phyloP scores from a whole-genome alignment of 1,140 invertebrate species.

The Drosophila ananassae region DNA sequence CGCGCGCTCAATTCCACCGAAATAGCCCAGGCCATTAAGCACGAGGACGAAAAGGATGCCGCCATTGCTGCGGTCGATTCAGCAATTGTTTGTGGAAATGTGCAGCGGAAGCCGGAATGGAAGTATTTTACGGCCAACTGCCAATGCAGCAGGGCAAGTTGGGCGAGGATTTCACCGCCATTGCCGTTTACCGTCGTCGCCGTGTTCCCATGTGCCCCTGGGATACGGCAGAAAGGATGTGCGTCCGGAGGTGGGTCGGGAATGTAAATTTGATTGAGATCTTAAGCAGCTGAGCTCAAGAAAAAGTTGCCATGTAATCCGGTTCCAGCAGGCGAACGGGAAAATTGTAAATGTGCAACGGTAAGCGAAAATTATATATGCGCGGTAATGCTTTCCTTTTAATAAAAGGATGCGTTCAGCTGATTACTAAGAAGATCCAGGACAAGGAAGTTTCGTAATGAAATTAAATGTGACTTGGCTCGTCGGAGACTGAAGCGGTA shows the following conservation, averaged over 20 bases:
- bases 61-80: constrained; percentile 36
- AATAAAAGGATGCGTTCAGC: constrained; percentile 16
- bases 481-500: not conserved
- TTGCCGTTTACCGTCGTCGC: too few relatives aligned
- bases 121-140: constrained; percentile 53
- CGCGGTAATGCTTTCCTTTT: constrained; percentile 19
- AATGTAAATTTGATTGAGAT: constrained; percentile 51
- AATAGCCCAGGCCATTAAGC: constrained; percentile 65
- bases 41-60: constrained; percentile 49
- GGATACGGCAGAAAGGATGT: constrained; percentile 12
- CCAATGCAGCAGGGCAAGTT: constrained; percentile 26
- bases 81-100: constrained; percentile 55
- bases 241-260: constrained; percentile 20
- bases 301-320: constrained; percentile 19
- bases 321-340: constrained; percentile 1
- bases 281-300: constrained; percentile 25
- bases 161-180: not conserved
- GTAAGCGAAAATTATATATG: constrained; percentile 23
- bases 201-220: not conserved
- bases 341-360: constrained; percentile 25
- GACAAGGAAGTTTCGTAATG: not conserved
- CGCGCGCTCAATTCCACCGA: constrained; percentile 4
- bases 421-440: constrained; percentile 3
- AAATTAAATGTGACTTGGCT: not conserved
- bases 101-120: constrained; percentile 51